A percentile compares a stretch with the other conserved stretches of the same genome.
Evolutionary conservation across 2,797 vertebrate species (phyloP).

Genomic region (Hemibagrus guttatus): DNA sequence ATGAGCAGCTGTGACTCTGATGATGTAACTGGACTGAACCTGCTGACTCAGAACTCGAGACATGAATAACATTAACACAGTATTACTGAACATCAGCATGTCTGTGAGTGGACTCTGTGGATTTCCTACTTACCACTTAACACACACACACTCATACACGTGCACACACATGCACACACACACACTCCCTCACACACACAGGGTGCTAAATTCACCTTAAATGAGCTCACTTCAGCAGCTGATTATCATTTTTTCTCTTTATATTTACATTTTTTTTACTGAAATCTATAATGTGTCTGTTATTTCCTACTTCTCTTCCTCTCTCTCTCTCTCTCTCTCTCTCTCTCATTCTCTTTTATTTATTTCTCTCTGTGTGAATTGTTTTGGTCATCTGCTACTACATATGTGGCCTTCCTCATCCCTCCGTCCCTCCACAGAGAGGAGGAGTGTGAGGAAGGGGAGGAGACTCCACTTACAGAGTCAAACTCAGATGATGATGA

Average conservation of each 20-base stretch:
- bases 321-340: background rate
- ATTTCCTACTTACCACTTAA: background rate
- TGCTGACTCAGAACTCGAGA: too few relatives aligned
- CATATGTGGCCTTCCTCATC: background rate
- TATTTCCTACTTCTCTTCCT: background rate
- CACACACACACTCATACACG: background rate
- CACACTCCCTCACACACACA: background rate
- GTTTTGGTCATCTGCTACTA: slow-evolving; percentile 30
- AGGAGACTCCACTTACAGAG: slow-evolving; percentile 70
- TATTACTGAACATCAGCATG: background rate
- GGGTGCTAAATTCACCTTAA: background rate
- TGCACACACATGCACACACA: background rate
- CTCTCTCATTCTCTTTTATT: slow-evolving; percentile 14
- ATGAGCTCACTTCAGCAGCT: background rate
- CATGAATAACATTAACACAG: background rate
- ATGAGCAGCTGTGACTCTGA: background rate
- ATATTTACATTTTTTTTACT: background rate
- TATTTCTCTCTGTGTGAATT: slow-evolving; percentile 52
- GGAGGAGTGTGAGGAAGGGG: slow-evolving; percentile 71
- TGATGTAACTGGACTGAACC: too few relatives aligned
- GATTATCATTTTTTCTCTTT: background rate
- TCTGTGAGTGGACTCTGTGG: background rate
- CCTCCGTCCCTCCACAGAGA: slow-evolving; percentile 62
- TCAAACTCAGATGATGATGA: slow-evolving; percentile 70
- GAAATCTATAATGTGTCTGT: background rate